Base-by-base conservation (phyloP, 2,797 vertebrate species). In the Pygocentrus nattereri region DNA sequence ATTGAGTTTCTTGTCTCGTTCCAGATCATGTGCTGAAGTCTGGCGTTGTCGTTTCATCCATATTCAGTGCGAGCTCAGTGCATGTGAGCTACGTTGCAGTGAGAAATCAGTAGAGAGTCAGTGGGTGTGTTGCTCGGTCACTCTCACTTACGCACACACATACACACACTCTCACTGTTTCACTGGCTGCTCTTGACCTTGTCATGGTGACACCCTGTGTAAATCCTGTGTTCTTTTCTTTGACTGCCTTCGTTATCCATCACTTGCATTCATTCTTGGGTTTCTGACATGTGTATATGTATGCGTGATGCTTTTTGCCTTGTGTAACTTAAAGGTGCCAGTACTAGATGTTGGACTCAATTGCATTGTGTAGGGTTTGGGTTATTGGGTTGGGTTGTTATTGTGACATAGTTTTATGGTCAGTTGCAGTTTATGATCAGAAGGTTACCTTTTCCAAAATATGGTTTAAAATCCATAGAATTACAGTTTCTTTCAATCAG, bases 171-270 rank as follows among this genome's bases (percentile, higher is more conserved):
- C 76, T 50, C 34, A 54, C 21, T 25, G 67, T 80, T 80, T 49
- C 74, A 80, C 27, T 13, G 2, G n/a, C 56, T 83, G 81, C 81
- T 77, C 47, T 78, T 80, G 61, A 82, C 79, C 71, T 70, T 62
- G 50, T 49, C 54, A 23, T 54, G 19, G 59, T 83, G 81, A 80
- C 75, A 74, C 64, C 58, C 74, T 7, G 16, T 80, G 78, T 78
- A 75, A 78, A 83, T 83, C 65, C 79, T 73, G 27, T 62, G 47
- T 74, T 78, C 74, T 81, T 83, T 58, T 76, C 64, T 83, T 67
- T 72, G 78, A 79, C 70, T 76, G 41, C 25, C 41, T 61, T 49
- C 73, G 75, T 73, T 74, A 81, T 86, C 74, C 72, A 52, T 82
- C 78, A 83, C 65, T 67, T 80, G 69, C 13, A 67, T 64, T 72